These are phyloP conservation scores for Ridgeia piscesae DNA, from an alignment of 1,140 invertebrate genomes.

Conservation along the genomic window DNA sequence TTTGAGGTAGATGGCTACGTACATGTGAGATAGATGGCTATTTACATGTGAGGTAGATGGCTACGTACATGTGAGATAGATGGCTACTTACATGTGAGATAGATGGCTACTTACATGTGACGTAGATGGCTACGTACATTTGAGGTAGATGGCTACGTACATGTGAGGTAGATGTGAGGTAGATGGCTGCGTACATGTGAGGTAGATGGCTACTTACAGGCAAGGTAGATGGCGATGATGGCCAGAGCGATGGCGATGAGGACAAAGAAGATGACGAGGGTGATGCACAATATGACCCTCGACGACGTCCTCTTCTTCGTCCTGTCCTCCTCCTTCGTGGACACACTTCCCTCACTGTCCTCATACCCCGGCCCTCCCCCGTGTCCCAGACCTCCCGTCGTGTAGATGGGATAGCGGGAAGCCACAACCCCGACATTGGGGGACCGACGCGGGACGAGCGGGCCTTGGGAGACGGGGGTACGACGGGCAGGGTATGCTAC, in stretches of 20 bases:
- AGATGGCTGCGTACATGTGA: too few species aligned
- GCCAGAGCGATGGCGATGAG: background rate
- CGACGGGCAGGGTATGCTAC: background rate
- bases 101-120: too few species aligned
- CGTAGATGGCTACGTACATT: too few species aligned
- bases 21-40: too few species aligned
- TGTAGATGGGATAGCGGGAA: background rate
- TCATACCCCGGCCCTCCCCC: too few species aligned
- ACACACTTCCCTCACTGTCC: background rate
- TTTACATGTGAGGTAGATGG: too few species aligned
- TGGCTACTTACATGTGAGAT: too few species aligned
- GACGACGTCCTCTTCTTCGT: background rate
- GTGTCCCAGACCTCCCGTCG: background rate
- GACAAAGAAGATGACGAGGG: background rate
- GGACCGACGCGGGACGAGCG: background rate
- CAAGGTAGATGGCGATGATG: background rate
- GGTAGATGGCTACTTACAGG: background rate
- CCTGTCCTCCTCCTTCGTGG: background rate
- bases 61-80: too few species aligned
- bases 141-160: too few species aligned
- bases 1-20: too few species aligned
- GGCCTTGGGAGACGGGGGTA: background rate
- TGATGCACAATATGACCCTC: background rate
- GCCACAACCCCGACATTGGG: background rate
- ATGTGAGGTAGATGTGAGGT: too few species aligned